Percentiles rank a stretch among this genome's conserved stretches.
Evolutionary conservation across 2,113 vertebrate genomes (phyloP).

Genomic region (Archocentrus centrarchus): DNA sequence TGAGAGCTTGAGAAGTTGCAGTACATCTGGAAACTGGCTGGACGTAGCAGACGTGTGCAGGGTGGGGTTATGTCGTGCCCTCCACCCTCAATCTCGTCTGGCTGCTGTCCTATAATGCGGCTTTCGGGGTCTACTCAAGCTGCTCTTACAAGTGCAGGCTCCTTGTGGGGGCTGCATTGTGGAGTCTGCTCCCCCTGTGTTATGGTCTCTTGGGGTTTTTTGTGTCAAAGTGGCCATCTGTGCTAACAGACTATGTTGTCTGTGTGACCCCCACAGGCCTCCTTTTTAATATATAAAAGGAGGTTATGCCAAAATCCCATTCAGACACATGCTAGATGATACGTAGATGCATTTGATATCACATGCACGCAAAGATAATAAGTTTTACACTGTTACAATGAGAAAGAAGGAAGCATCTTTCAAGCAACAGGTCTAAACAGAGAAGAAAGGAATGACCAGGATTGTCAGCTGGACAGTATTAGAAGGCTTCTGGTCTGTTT

Average conservation of each 20-base stretch:
- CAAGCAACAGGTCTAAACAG: slow-evolving; percentile 43
- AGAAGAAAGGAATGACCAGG: slow-evolving; percentile 57
- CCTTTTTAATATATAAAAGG: slow-evolving; percentile 49
- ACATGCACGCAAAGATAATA: background rate
- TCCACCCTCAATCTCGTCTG: slow-evolving; percentile 48
- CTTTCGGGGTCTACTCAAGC: slow-evolving; percentile 36
- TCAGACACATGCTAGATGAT: slow-evolving; percentile 45
- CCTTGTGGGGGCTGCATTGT: slow-evolving; percentile 35
- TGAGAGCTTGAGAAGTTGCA: slow-evolving; percentile 28
- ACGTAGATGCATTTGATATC: slow-evolving; percentile 11
- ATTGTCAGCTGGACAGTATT: slow-evolving; percentile 60
- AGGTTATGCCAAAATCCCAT: slow-evolving; percentile 32
- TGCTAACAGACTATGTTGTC: slow-evolving; percentile 64
- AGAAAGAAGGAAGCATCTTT: slow-evolving; percentile 58
- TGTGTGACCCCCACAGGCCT: slow-evolving; percentile 35
- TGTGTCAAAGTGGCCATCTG: slow-evolving; percentile 73
- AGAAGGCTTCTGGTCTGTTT: slow-evolving; percentile 41
- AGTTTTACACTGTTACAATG: background rate
- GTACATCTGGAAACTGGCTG: slow-evolving; percentile 55
- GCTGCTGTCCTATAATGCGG: slow-evolving; percentile 28
- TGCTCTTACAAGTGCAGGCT: slow-evolving; percentile 21
- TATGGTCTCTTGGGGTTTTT: slow-evolving; percentile 52
- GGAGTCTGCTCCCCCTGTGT: slow-evolving; percentile 35
- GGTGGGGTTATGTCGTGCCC: slow-evolving; percentile 16
- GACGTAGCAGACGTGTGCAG: slow-evolving; percentile 46